Percentiles rank a stretch among this genome's conserved stretches.
Evolutionary conservation across 1,140 invertebrate genomes (phyloP).

Genomic region (Cherax quadricarinatus): DNA sequence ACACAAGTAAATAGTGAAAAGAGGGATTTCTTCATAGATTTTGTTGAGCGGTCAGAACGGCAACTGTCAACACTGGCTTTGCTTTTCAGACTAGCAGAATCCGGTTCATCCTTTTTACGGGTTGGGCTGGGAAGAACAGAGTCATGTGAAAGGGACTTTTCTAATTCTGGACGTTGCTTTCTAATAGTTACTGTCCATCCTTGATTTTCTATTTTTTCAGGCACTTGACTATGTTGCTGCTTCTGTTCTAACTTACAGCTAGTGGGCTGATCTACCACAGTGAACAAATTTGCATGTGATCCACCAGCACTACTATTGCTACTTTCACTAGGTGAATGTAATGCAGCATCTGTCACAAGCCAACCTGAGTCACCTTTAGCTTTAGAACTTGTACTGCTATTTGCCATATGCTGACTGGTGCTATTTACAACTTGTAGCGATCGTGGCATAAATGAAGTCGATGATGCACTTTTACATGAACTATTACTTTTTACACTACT

Average conservation of each 20-base stretch:
- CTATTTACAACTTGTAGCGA: slow-evolving; percentile 42
- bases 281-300: slow-evolving; percentile 10
- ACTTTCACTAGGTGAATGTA: slow-evolving; percentile 53
- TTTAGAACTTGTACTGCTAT: slow-evolving; percentile 10
- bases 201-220: slow-evolving; percentile 40
- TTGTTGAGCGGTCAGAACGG: slow-evolving; percentile 54
- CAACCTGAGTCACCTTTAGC: slow-evolving; percentile 39
- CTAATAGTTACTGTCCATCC: slow-evolving; percentile 56
- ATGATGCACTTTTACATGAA: not conserved
- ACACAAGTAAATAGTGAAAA: slow-evolving; percentile 65
- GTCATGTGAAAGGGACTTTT: slow-evolving; percentile 50
- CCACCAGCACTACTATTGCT: slow-evolving; percentile 45
- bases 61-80: slow-evolving; percentile 59
- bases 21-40: slow-evolving; percentile 60
- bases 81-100: slow-evolving; percentile 51
- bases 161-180: slow-evolving; percentile 42
- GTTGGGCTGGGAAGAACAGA: slow-evolving; percentile 33
- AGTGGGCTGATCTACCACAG: slow-evolving; percentile 51
- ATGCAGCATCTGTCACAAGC: slow-evolving; percentile 41
- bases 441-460: slow-evolving; percentile 21
- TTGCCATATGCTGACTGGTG: not conserved
- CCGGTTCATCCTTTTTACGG: slow-evolving; percentile 37
- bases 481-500: slow-evolving; percentile 24
- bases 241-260: slow-evolving; percentile 43
- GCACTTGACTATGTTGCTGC: not conserved